Percentiles rank a stretch among this genome's conserved stretches.
Evolutionary conservation across 2,113 vertebrate species (phyloP).

Genomic region (Junco hyemalis): DNA sequence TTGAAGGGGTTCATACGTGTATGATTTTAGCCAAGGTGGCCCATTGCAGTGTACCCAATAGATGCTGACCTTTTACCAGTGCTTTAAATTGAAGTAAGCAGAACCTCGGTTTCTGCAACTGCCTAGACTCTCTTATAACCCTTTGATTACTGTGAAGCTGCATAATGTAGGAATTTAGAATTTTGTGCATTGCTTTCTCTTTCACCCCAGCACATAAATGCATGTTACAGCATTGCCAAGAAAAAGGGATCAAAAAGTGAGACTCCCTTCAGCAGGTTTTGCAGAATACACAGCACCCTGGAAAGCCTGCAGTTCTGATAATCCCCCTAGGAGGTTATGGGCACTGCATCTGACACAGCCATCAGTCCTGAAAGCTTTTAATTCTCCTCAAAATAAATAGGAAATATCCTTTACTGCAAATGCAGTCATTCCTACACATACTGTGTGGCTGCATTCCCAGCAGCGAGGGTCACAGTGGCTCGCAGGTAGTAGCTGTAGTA

Average conservation of each 20-base stretch:
- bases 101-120: not conserved
- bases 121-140: not conserved
- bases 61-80: not conserved
- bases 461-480: not conserved
- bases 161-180: not conserved
- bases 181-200: not conserved
- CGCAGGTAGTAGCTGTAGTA: not conserved
- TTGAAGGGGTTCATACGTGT: constrained; percentile 50
- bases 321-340: not conserved
- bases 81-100: constrained; percentile 8
- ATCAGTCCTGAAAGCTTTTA: not conserved
- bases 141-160: not conserved
- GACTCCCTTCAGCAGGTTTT: not conserved
- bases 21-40: constrained; percentile 49
- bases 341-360: not conserved
- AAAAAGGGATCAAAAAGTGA: not conserved
- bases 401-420: not conserved
- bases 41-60: not conserved
- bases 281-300: not conserved
- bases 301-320: not conserved
- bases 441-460: not conserved
- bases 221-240: accelerated
- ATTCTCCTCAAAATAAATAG: not conserved
- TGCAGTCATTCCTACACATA: not conserved
- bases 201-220: not conserved